Evolutionary conservation across 2,797 vertebrate genomes (phyloP).

Genomic region (Denticeps clupeoides): DNA sequence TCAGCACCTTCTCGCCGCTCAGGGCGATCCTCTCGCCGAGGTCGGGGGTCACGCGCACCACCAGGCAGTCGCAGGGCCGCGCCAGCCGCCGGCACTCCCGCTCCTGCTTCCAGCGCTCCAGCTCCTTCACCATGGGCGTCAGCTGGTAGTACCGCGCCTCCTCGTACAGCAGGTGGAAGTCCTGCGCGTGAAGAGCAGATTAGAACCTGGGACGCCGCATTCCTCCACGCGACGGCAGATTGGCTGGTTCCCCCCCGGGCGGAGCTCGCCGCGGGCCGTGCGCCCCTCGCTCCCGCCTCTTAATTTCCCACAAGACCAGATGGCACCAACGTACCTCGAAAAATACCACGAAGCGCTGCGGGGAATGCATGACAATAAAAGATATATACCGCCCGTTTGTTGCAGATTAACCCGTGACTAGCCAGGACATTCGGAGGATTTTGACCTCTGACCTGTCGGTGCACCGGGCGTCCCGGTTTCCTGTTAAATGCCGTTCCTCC

Average conservation of each 20-base stretch:
- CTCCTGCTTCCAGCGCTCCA: slow-evolving; percentile 97
- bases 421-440: too few species aligned
- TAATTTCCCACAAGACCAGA: slow-evolving; percentile 75
- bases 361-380: slow-evolving; percentile 31
- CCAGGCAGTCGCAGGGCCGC: slow-evolving; percentile 92
- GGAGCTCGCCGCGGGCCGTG: slow-evolving; percentile 54
- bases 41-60: slow-evolving; percentile 92
- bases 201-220: too few species aligned
- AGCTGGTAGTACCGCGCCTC: slow-evolving; percentile 97
- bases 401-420: too few species aligned
- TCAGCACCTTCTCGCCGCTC: slow-evolving; percentile 93
- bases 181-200: too few species aligned
- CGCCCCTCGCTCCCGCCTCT: slow-evolving; percentile 53
- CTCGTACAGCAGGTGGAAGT: slow-evolving; percentile 94
- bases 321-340: slow-evolving; percentile 59
- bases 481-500: too few species aligned
- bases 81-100: slow-evolving; percentile 79
- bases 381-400: too few species aligned
- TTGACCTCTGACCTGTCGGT: too few species aligned
- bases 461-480: too few species aligned
- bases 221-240: slow-evolving; percentile 61
- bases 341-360: slow-evolving; percentile 27
- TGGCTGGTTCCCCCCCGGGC: slow-evolving; percentile 52
- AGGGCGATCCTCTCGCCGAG: slow-evolving; percentile 89
- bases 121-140: slow-evolving; percentile 91